Percentiles rank a stretch among this genome's conserved stretches.
These are phyloP conservation scores for Sorex araneus DNA, from an alignment of 2,113 vertebrate genomes.

Conservation along the genomic window DNA sequence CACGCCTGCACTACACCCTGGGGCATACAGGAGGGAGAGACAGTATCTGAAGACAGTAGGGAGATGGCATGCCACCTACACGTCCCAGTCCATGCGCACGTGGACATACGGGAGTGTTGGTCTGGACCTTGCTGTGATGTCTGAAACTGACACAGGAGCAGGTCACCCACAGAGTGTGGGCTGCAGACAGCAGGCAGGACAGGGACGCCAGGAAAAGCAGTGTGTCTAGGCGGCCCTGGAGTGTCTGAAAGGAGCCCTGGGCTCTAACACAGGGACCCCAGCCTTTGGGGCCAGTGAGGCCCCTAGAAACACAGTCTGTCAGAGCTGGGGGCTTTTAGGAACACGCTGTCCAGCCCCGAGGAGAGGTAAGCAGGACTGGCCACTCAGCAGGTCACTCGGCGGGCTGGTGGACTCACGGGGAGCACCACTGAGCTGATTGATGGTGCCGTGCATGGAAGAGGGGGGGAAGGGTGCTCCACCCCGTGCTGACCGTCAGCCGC, in stretches of 20 bases:
- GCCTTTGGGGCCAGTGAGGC: conserved; percentile 60
- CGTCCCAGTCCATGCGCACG: not conserved
- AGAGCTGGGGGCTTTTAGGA: not conserved
- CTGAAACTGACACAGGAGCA: not conserved
- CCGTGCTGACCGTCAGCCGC: too few relatives aligned
- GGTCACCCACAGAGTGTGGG: not conserved
- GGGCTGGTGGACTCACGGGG: not conserved
- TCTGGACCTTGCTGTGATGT: not conserved
- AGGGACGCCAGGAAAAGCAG: not conserved
- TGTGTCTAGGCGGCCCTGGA: not conserved
- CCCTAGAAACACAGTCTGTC: not conserved
- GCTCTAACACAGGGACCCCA: not conserved
- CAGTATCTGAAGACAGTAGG: not conserved
- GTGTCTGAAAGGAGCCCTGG: conserved; percentile 57
- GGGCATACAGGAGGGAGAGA: not conserved
- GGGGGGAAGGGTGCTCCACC: not conserved
- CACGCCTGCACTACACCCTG: not conserved
- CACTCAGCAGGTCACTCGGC: not conserved
- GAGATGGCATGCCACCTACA: not conserved
- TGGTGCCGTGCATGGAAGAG: not conserved
- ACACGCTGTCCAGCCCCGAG: not conserved
- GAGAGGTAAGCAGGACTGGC: not conserved
- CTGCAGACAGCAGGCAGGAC: not conserved
- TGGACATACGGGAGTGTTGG: not conserved
- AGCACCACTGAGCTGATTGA: not conserved